Base-by-base conservation (phyloP, 2,888 invertebrate species). In the Micoletzkya japonica region DNA sequence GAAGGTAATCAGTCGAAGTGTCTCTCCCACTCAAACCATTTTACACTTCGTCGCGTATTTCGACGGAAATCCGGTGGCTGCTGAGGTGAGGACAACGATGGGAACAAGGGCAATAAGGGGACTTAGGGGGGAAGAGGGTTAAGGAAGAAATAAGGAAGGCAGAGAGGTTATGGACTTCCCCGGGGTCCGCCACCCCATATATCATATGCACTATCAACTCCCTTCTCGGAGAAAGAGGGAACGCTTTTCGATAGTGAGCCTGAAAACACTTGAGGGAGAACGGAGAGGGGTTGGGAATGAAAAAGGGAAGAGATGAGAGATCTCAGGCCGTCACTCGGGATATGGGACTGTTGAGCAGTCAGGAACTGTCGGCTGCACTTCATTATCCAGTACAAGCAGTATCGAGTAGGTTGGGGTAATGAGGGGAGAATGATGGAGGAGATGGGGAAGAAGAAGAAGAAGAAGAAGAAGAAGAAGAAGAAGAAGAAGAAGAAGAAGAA, bases 301-400 rank as follows among this genome's bases (percentile, higher is more conserved):
- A n/a, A 6, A 24, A 52, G 52, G 24, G 52, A 20, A 52, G 17
- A 14, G 14, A 24, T 6, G 17, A 6, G n/a, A 14, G 6, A 52
- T 44, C 10, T 39, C 58, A 68, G 68, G 68, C 54, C 0, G 49
- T 68, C 44, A 58, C 58, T 7, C 17, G 26, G 14, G 68, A 68
- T 32, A 34, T 68, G 6, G 39, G 39, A 2, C 58, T 68, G 26
- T 26, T 68, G 20, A 32, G 39, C 6, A 30, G 32, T 44, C 44
- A n/a, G 49, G 36, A 57, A 28, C 30, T 68, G 1, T 68, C 68
- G 2, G 68, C 68, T 1, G 34, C 44, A 26, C 37, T 68, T 1
- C 68, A 58, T 2, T 68, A 68, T 44, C 68, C 68, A 10, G 68
- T 68, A 3, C 14, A 24, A 2, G 20, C 24, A 52, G 17, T 68